Evolutionary conservation across 1,140 invertebrate genomes (phyloP), one percentile per base, ranked within the genome.

Genomic region (Aphis gossypii): DNA sequence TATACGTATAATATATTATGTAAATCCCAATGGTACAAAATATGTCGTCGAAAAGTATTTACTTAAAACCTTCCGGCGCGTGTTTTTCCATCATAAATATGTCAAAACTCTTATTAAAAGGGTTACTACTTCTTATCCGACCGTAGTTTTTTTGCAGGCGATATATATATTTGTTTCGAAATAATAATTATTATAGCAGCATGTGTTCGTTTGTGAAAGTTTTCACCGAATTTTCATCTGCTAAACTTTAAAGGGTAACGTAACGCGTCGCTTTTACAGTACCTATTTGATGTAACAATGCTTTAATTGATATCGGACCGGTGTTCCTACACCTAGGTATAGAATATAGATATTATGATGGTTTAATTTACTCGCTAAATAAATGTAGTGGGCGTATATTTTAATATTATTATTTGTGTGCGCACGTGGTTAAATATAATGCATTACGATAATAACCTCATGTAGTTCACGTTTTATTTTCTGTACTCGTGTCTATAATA

Each of bases 71-170:
- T 48, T 48, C 86, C 46, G 30, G 86, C 1, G 87, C 35, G 48
- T 89, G 35, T 56, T 56, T 56, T 89, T 41, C 48, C 35, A 25
- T 89, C 35, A 54, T 30, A 41, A 89, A 89, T 8, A 89, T 38
- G 88, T 89, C 48, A 38, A 54, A 54, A 51, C 35, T 23, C 35
- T 54, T 38, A 89, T 89, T 54, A 89, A 89, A 89, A 89, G 48
- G 48, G 48, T 89, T 41, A 9, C n/a, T n/a, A 89, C 35, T 56
- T 41, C 54, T 56, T 38, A 56, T 89, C n/a, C 35, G 21, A 11
- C 51, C 48, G 35, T 56, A 38, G 48, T 89, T 89, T 54, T 54
- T 89, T 51, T 14, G 14, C 44, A 46, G 44, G 14, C 48, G 30
- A 38, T 35, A 14, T 76, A 38, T 86, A 4, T 25, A 44, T 46